phyloP scores from a whole-genome alignment of 2,113 vertebrate species.

The Daubentonia madagascariensis region DNA sequence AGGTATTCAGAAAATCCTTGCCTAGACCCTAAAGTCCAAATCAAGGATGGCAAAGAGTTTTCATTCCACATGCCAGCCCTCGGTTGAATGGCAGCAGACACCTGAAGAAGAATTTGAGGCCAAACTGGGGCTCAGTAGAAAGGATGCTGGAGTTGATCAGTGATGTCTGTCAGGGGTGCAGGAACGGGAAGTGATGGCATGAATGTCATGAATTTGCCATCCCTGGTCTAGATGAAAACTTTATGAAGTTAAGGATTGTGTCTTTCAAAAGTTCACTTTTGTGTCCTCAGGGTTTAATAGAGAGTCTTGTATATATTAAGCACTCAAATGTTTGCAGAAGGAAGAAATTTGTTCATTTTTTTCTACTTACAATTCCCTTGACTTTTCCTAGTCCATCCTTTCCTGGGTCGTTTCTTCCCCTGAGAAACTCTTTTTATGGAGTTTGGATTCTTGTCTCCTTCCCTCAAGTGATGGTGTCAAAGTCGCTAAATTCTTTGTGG shows the following conservation, averaged over 20 bases:
- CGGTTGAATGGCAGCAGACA: not conserved
- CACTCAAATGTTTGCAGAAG: not conserved
- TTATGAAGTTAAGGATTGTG: not conserved
- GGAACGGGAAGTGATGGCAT: not conserved
- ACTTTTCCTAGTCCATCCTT: not conserved
- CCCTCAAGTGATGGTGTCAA: not conserved
- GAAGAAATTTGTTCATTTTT: not conserved
- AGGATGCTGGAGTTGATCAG: not conserved
- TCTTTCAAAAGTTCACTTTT: not conserved
- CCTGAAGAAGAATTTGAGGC: not conserved
- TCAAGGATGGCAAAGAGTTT: not conserved
- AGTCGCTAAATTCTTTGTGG: not conserved
- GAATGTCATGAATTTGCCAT: not conserved
- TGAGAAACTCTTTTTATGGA: not conserved
- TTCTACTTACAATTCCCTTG: not conserved
- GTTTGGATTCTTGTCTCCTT: not conserved
- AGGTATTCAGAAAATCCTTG: not conserved
- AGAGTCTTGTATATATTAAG: not conserved
- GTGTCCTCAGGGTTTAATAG: slow-evolving; percentile 29
- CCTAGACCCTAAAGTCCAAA: not conserved
- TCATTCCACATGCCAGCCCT: not conserved
- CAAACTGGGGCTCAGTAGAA: not conserved
- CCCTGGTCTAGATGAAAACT: not conserved
- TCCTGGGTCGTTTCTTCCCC: not conserved
- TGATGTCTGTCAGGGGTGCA: not conserved